phyloP scores from a whole-genome alignment of 1,140 invertebrate genomes.

The Caenorhabditis elegans region DNA sequence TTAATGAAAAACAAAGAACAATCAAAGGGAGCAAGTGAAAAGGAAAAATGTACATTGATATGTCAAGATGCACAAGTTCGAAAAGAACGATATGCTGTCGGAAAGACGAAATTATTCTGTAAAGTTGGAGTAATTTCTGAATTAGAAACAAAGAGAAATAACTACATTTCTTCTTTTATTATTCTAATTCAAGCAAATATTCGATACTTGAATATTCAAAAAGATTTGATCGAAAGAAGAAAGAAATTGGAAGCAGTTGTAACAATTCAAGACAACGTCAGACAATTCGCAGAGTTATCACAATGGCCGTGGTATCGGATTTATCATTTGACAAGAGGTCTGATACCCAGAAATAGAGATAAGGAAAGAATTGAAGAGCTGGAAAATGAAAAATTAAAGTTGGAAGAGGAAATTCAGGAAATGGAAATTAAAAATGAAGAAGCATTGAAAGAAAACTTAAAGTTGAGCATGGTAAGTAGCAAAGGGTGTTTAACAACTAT shows the following conservation, averaged over 20 bases:
- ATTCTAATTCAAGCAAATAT: conserved; percentile 54
- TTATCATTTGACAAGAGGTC: conserved; percentile 29
- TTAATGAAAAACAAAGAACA: conserved; percentile 21
- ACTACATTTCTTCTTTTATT: conserved; percentile 45
- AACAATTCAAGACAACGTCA: conserved; percentile 55
- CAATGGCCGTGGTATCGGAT: conserved; percentile 53
- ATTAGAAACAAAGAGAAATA: conserved; percentile 51
- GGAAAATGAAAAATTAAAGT: conserved; percentile 28
- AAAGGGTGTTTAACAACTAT: no score
- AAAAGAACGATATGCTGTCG: conserved; percentile 52
- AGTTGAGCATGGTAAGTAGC: conserved; percentile 3
- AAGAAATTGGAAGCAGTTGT: conserved; percentile 40
- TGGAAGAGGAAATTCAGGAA: conserved; percentile 45
- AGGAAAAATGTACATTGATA: conserved; percentile 30
- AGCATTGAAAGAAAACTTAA: conserved; percentile 7
- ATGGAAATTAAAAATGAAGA: conserved; percentile 37
- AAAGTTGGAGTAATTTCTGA: conserved; percentile 60
- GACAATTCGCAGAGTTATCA: conserved; percentile 42
- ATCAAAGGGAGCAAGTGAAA: not conserved
- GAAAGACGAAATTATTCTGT: conserved; percentile 59
- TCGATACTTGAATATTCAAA: conserved; percentile 48
- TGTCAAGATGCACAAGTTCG: conserved; percentile 43
- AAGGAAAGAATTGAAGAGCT: conserved; percentile 47
- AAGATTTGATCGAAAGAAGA: conserved; percentile 48
- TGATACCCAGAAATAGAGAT: conserved; percentile 53